Conservation (phyloP, 2,888 invertebrate species). For the Ectemnius continuus region DNA sequence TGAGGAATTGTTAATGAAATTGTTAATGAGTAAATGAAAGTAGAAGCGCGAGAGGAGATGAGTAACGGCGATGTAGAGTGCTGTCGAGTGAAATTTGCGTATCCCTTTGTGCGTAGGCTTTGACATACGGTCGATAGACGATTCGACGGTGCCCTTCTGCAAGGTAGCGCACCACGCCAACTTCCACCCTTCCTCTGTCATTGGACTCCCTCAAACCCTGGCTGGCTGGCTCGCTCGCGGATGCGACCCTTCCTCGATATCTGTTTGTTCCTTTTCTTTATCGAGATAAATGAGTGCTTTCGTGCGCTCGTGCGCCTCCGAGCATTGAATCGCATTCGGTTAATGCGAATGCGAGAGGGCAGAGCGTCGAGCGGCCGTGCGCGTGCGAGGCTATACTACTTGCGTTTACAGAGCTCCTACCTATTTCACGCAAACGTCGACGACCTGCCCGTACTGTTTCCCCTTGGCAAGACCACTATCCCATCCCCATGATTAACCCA, state of each 20-base stretch:
- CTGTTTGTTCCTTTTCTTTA: constrained; percentile 70
- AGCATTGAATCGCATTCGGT: constrained; percentile 33
- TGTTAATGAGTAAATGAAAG: no score
- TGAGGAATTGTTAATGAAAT: no score
- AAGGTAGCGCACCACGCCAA: constrained; percentile 28
- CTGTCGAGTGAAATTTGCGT: constrained; percentile 41
- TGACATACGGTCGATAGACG: constrained; percentile 74
- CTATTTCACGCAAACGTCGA: no score
- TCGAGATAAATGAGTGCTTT: constrained; percentile 53
- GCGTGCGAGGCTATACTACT: not conserved
- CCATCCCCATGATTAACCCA: no score
- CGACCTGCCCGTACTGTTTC: no score
- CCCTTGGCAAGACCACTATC: no score
- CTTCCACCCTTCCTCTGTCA: constrained; percentile 48
- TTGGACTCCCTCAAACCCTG: constrained; percentile 36
- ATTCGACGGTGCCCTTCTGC: constrained; percentile 49
- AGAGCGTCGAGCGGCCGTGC: constrained; percentile 26
- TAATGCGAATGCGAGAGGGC: constrained; percentile 10
- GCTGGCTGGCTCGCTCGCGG: constrained; percentile 11
- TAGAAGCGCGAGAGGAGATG: no score
- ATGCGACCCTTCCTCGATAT: constrained; percentile 44
- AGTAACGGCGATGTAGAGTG: not conserved
- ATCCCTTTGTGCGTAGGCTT: constrained; percentile 58
- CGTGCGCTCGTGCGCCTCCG: constrained; percentile 54
- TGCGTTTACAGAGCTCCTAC: no score